Percentiles rank a stretch among this genome's conserved stretches.
Evolutionary conservation across 1,140 invertebrate genomes (phyloP).

Genomic region (Lepidostoma basale): DNA sequence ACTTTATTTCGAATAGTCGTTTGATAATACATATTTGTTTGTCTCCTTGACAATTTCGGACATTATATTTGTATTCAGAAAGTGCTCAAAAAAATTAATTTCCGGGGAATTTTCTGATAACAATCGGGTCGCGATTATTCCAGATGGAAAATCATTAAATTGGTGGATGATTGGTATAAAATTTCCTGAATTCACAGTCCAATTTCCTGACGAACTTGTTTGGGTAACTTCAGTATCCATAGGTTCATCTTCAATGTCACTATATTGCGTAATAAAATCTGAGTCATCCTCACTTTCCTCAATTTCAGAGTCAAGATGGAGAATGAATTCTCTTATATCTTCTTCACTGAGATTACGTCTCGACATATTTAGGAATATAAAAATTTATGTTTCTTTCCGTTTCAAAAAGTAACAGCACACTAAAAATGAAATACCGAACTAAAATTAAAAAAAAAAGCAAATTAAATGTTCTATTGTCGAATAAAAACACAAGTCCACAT

Average conservation of each 20-base stretch:
- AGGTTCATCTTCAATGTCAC: not conserved
- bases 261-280: not conserved
- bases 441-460: not conserved
- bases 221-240: not conserved
- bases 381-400: not conserved
- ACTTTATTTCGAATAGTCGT: too few relatives aligned
- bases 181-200: not conserved
- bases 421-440: not conserved
- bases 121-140: too few relatives aligned
- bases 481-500: not conserved
- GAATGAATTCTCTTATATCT: not conserved
- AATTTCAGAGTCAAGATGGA: not conserved
- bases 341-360: not conserved
- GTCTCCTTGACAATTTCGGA: too few relatives aligned
- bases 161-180: not conserved
- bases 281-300: not conserved
- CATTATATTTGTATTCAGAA: too few relatives aligned
- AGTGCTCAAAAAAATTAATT: too few relatives aligned
- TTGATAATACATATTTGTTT: too few relatives aligned
- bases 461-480: not conserved
- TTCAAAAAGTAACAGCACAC: not conserved
- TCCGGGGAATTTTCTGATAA: too few relatives aligned
- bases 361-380: not conserved
- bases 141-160: too few relatives aligned
- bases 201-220: not conserved